A percentile compares a stretch with the other conserved stretches of the same genome.
phyloP scores from a whole-genome alignment of 2,888 invertebrate genomes.

The Plemyria rubiginata region DNA sequence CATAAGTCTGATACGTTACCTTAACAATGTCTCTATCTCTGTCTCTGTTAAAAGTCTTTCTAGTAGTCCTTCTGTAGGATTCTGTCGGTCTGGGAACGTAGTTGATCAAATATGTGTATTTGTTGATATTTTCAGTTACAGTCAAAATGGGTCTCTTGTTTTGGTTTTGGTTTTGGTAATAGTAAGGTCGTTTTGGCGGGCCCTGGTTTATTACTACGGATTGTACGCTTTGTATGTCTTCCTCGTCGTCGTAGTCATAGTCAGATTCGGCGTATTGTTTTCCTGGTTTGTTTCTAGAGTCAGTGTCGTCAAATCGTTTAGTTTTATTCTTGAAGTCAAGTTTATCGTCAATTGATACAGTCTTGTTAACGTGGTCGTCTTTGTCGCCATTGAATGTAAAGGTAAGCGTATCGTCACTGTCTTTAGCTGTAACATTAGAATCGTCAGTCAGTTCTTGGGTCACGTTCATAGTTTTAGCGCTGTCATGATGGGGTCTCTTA shows the following conservation, averaged over 20 bases:
- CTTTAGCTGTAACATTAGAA: conserved; percentile 48
- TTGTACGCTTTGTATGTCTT: conserved; percentile 72
- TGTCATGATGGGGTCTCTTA: conserved; percentile 33
- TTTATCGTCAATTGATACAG: conserved; percentile 83
- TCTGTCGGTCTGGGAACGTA: conserved; percentile 82
- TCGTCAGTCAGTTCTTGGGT: conserved; percentile 53
- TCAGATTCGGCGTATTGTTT: conserved; percentile 63
- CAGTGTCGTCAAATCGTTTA: conserved; percentile 65
- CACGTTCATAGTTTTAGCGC: conserved; percentile 43
- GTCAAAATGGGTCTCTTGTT: conserved; percentile 68
- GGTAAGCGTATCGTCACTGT: conserved; percentile 43
- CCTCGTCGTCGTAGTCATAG: conserved; percentile 49
- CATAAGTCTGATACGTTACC: conserved; percentile 79
- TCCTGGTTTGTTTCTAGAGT: conserved; percentile 59
- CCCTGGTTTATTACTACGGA: conserved; percentile 73
- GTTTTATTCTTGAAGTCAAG: conserved; percentile 84
- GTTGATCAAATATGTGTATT: conserved; percentile 80
- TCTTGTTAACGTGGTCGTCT: conserved; percentile 48
- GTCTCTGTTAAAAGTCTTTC: conserved; percentile 67
- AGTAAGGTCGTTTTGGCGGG: conserved; percentile 70
- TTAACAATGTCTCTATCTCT: conserved; percentile 68
- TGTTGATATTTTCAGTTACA: conserved; percentile 79
- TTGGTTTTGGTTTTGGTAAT: conserved; percentile 43
- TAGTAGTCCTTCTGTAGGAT: conserved; percentile 74
- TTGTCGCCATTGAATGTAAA: conserved; percentile 45